phyloP scores from a whole-genome alignment of 2,797 vertebrate species.

The Gymnothorax reevesii region DNA sequence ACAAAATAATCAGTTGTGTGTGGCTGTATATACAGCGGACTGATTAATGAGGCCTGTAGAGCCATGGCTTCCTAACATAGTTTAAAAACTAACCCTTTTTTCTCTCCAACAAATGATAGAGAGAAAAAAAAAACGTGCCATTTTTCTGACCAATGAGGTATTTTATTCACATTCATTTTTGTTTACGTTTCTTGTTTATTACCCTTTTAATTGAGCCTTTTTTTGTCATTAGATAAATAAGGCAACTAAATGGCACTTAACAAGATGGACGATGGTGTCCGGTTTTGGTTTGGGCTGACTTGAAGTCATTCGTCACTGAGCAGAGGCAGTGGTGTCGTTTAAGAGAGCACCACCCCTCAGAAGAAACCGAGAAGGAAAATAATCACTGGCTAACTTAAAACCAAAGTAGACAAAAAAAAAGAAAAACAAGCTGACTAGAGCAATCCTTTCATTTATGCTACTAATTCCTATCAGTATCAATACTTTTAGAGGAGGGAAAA shows the following conservation, averaged over 20 bases:
- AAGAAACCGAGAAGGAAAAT: background rate
- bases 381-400: constrained; percentile 19
- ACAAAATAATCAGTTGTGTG: no score
- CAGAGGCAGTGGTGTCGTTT: constrained; percentile 17
- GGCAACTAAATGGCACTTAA: constrained; percentile 34
- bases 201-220: constrained; percentile 29
- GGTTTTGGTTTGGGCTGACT: constrained; percentile 19
- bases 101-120: background rate
- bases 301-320: constrained; percentile 22
- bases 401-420: background rate
- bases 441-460: constrained; percentile 10
- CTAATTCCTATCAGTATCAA: constrained; percentile 16
- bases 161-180: constrained; percentile 16
- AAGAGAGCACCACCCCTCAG: constrained; percentile 15
- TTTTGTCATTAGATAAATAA: constrained; percentile 31
- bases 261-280: constrained; percentile 25
- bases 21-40: background rate
- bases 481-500: constrained; percentile 2
- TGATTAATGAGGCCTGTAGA: constrained; percentile 20
- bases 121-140: constrained; percentile 16
- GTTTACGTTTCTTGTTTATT: background rate
- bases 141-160: constrained; percentile 24
- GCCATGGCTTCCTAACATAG: constrained; percentile 12
- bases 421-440: background rate
- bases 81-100: constrained; percentile 28